Conservation (phyloP, 1,140 invertebrate genomes). For the Drosophila baimaii region DNA sequence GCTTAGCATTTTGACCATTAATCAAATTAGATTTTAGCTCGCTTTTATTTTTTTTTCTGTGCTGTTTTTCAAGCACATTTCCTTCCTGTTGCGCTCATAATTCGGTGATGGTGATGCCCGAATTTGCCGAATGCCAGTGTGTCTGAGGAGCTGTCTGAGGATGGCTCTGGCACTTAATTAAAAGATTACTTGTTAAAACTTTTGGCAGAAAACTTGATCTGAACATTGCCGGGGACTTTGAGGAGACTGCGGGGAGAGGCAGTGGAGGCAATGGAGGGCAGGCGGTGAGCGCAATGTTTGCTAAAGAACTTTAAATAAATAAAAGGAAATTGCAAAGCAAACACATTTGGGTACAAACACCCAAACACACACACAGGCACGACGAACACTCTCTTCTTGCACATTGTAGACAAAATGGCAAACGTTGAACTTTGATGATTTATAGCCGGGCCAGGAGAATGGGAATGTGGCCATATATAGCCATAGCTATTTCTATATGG, state of each 20-base stretch:
- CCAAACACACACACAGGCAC: constrained; percentile 19
- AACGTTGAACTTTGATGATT: constrained; percentile 79
- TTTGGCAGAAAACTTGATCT: constrained; percentile 72
- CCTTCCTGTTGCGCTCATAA: constrained; percentile 53
- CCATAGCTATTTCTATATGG: constrained; percentile 13
- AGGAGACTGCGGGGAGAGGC: not conserved
- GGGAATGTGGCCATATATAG: constrained; percentile 2
- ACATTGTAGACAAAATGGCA: constrained; percentile 65
- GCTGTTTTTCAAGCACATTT: not conserved
- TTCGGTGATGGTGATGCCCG: constrained; percentile 28
- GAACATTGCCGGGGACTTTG: constrained; percentile 50
- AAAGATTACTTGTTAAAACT: constrained; percentile 81
- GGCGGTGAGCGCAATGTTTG: constrained; percentile 57
- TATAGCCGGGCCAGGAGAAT: constrained; percentile 49
- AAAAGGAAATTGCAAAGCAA: constrained; percentile 80
- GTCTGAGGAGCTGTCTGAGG: constrained; percentile 36
- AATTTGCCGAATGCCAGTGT: constrained; percentile 22
- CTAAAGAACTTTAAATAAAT: constrained; percentile 78
- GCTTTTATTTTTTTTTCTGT: constrained; percentile 7
- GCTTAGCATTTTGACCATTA: constrained; percentile 78
- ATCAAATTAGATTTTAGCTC: constrained; percentile 71
- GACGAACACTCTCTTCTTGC: constrained; percentile 38
- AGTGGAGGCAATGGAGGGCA: no score
- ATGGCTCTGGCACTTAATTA: constrained; percentile 72
- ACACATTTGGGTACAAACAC: constrained; percentile 72